Evolutionary conservation across 2,113 vertebrate species (phyloP).

Genomic region (Synodontis membranacea): DNA sequence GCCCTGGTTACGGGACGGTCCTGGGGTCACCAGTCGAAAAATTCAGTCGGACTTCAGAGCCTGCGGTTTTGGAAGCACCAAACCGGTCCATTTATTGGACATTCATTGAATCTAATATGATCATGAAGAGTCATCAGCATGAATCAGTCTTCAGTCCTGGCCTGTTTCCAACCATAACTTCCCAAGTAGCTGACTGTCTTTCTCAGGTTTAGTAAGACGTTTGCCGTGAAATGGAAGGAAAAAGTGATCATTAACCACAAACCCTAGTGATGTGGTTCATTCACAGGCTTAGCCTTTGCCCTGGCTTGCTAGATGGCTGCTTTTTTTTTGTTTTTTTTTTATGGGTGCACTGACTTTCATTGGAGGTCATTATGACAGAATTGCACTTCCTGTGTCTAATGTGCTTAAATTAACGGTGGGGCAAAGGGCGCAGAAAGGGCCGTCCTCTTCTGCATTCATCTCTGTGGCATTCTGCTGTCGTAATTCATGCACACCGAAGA

Average conservation of each 20-base stretch:
- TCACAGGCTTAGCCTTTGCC: not conserved
- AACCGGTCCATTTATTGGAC: not conserved
- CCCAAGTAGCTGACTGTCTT: not conserved
- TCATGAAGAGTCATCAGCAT: not conserved
- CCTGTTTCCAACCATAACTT: not conserved
- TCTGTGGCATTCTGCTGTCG: not conserved
- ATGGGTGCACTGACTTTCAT: not conserved
- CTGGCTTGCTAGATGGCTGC: not conserved
- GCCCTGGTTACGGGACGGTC: not conserved
- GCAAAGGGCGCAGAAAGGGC: not conserved
- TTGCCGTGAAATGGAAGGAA: not conserved
- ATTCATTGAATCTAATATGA: not conserved
- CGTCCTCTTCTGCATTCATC: not conserved
- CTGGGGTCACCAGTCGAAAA: not conserved
- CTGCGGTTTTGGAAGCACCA: not conserved
- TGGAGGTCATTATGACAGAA: not conserved
- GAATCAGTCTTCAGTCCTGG: not conserved
- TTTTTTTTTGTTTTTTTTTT: constrained; percentile 6
- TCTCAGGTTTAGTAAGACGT: not conserved
- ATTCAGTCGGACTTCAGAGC: not conserved
- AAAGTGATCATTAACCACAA: not conserved
- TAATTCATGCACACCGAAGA: not conserved
- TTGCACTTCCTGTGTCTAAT: not conserved
- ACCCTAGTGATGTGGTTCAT: not conserved
- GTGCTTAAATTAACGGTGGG: constrained; percentile 11